Conservation (phyloP, 2,797 vertebrate genomes). For the Poecilia velifera region DNA sequence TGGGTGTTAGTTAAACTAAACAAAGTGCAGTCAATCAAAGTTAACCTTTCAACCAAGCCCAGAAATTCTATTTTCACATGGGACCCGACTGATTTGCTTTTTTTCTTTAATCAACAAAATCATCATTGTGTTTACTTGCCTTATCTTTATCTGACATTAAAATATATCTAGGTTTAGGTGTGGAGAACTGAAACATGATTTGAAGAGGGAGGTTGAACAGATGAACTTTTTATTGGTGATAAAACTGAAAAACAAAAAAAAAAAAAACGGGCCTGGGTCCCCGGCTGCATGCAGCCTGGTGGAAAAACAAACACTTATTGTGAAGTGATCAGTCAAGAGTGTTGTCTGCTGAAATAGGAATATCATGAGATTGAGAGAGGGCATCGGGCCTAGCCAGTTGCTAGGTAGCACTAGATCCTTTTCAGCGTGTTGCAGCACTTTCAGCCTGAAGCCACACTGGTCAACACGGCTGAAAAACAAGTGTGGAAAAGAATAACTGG, state of each 20-base stretch:
- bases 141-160: not conserved
- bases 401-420: slow-evolving; percentile 38
- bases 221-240: not conserved
- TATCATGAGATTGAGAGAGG: slow-evolving; percentile 10
- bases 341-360: slow-evolving; percentile 38
- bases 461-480: not conserved
- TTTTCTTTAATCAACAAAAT: not conserved
- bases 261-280: not conserved
- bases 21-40: not conserved
- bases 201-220: not conserved
- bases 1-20: not conserved
- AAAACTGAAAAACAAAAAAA: too few species aligned
- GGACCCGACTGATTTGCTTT: not conserved
- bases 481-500: slow-evolving; percentile 1
- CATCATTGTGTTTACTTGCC: not conserved
- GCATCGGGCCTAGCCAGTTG: slow-evolving; percentile 29
- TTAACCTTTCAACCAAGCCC: not conserved
- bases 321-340: slow-evolving; percentile 53
- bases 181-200: not conserved
- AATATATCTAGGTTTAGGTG: not conserved
- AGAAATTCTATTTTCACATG: not conserved
- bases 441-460: not conserved
- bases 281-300: slow-evolving; percentile 7
- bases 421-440: slow-evolving; percentile 1
- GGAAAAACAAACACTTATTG: slow-evolving; percentile 45